Evolutionary conservation across 1,140 invertebrate genomes (phyloP), one percentile per base, ranked within the genome.

Genomic region (Hycleus phaleratus): DNA sequence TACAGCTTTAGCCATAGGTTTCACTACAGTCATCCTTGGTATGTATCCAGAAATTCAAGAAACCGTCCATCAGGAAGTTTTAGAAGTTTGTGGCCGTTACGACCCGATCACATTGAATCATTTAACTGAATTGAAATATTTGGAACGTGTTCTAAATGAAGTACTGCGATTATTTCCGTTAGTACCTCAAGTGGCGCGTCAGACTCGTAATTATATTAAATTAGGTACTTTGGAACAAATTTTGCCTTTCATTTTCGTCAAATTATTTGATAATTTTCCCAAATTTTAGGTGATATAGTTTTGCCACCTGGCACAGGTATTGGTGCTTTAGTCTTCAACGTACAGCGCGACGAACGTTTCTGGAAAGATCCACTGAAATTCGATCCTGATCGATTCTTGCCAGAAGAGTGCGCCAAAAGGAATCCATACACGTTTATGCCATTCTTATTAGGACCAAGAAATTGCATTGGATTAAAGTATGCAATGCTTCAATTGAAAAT

Each of bases 341-440:
- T 79, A 1, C 81, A 84, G 58, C 63, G 73, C 48, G 67, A 78
- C 59, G 72, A 75, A 6, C 69, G 73, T 42, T 71, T 74, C 58
- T 82, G 76, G 73, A 77, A 82, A 5, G 76, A 87, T 59, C 85
- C 85, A 1, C 77, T 84, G 10, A 67, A 71, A 11, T 88, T 85
- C 65, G 76, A 86, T 66, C 86, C 86, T 0, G 83, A 87, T 50
- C 70, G 83, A 52, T 88, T 87, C 70, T 64, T 81, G n/a, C 78
- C 81, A 2, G 77, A 79, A 53, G 71, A 77, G 46, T 70, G 67
- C 25, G 63, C 68, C 2, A 68, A 77, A 38, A 62, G 74, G 51
- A 69, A 81, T 57, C 66, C 9, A 25, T 53, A 8, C 26, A 43
- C 42, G 1, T 53, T 53, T 38, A 32, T 53, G 3, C 51, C 51